Percentiles rank a stretch among this genome's conserved stretches.
Evolutionary conservation across 2,113 vertebrate genomes (phyloP).

Genomic region (Vulpes lagopus): DNA sequence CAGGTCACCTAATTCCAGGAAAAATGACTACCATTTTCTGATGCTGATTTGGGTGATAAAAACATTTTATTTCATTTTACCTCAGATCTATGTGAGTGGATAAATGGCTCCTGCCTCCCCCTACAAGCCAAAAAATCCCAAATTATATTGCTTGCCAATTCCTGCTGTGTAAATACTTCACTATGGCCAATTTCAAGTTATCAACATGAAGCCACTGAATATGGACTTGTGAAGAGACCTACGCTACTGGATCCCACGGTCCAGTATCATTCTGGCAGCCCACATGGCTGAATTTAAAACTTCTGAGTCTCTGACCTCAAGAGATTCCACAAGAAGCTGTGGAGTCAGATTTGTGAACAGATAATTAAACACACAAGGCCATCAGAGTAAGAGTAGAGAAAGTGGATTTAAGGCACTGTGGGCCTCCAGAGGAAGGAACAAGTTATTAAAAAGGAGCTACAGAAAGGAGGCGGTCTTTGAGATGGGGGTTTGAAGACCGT

Average conservation of each 20-base stretch:
- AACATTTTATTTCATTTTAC: not conserved
- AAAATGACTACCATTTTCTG: not conserved
- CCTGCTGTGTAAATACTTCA: not conserved
- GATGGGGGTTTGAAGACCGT: not conserved
- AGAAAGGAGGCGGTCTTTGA: not conserved
- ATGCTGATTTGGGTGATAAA: not conserved
- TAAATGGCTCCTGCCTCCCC: not conserved
- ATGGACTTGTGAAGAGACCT: not conserved
- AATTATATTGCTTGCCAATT: not conserved
- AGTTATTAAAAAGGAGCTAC: not conserved
- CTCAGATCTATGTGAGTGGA: not conserved
- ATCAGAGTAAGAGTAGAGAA: not conserved
- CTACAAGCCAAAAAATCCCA: not conserved
- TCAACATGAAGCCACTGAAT: not conserved
- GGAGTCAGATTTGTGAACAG: not conserved
- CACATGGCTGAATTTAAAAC: not conserved
- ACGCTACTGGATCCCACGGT: no score
- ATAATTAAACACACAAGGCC: not conserved
- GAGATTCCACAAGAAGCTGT: not conserved
- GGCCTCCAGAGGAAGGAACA: not conserved
- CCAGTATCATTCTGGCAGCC: not conserved
- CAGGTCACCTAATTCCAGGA: not conserved
- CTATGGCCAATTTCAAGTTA: not conserved
- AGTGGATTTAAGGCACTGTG: not conserved
- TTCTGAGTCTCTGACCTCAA: not conserved